phyloP scores from a whole-genome alignment of 2,797 vertebrate species.

The Zonotrichia albicollis region DNA sequence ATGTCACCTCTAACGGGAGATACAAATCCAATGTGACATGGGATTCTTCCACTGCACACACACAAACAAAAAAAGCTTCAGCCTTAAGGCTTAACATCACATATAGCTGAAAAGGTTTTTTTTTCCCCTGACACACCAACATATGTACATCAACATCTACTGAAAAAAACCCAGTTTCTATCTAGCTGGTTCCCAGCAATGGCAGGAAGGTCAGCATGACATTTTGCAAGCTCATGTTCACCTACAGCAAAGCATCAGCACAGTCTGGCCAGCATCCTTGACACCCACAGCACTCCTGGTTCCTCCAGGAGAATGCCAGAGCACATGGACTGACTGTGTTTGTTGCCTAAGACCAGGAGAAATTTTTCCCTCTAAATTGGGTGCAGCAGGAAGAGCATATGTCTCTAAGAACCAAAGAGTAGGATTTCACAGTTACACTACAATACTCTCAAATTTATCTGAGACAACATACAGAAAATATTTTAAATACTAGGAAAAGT shows the following conservation, averaged over 20 bases:
- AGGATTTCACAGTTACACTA: background rate
- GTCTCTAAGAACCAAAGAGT: background rate
- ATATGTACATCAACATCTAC: background rate
- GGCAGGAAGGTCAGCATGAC: background rate
- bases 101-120: accelerated
- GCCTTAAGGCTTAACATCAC: background rate
- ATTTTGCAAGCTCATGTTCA: background rate
- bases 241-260: background rate
- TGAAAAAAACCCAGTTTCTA: background rate
- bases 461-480: background rate
- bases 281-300: background rate
- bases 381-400: background rate
- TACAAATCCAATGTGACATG: background rate
- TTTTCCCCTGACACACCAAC: background rate
- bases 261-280: accelerated
- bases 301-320: background rate
- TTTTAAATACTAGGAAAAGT: background rate
- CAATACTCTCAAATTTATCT: background rate
- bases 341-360: background rate
- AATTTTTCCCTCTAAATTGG: background rate
- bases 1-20: constrained; percentile 7
- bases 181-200: background rate
- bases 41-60: background rate
- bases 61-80: background rate
- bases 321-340: background rate